Conservation (phyloP, 2,113 vertebrate species). For the Archilochus colubris region DNA sequence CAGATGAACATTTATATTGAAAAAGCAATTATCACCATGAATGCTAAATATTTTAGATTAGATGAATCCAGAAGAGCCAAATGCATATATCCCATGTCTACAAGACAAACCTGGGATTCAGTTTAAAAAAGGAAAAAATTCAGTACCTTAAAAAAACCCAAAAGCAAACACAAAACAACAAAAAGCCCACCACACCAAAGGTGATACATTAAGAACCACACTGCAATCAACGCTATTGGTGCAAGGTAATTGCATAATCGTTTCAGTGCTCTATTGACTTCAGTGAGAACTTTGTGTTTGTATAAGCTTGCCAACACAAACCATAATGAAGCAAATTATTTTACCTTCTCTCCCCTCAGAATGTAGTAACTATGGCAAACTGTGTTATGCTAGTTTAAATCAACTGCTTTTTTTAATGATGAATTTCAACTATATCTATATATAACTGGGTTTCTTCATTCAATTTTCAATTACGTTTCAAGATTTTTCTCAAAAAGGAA, state of each 20-base stretch:
- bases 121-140: neutral
- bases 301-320: neutral
- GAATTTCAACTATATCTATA: neutral
- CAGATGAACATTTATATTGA: neutral
- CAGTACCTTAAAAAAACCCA: neutral
- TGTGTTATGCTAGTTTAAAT: neutral
- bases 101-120: neutral
- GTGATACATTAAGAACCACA: neutral
- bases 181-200: neutral
- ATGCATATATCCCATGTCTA: neutral
- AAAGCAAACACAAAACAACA: neutral
- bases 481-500: neutral
- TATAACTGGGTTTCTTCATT: neutral
- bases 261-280: slow-evolving; percentile 44
- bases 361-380: neutral
- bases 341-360: neutral
- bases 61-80: neutral
- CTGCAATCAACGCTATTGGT: neutral
- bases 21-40: neutral
- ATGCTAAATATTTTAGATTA: neutral
- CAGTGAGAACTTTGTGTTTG: neutral
- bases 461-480: neutral
- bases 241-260: neutral
- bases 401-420: neutral
- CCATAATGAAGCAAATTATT: neutral